Evolutionary conservation across 2,113 vertebrate species (phyloP).

Genomic region (Notarius quadriscutis): DNA sequence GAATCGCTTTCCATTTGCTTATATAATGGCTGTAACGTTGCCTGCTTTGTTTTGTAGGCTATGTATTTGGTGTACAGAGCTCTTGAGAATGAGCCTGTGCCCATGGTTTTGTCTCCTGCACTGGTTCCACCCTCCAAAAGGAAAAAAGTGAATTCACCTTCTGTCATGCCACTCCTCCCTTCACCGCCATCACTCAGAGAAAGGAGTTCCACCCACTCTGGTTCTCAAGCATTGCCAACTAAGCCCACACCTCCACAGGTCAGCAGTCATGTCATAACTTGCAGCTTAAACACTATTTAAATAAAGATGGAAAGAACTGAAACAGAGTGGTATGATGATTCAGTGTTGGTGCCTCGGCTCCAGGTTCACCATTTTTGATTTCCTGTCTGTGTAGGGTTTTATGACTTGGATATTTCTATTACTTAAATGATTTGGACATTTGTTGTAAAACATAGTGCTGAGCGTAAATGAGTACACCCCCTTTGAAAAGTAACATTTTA

Average conservation of each 20-base stretch:
- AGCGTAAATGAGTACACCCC: too few relatives aligned
- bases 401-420: not conserved
- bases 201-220: slow-evolving; percentile 75
- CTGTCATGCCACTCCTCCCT: slow-evolving; percentile 77
- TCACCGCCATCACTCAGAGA: slow-evolving; percentile 83
- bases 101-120: slow-evolving; percentile 89
- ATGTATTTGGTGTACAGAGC: slow-evolving; percentile 99
- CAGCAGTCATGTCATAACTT: not conserved
- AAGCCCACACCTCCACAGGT: slow-evolving; percentile 65
- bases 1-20: not conserved
- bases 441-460: not conserved
- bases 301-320: not conserved
- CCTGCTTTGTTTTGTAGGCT: slow-evolving; percentile 74
- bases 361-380: not conserved
- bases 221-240: slow-evolving; percentile 78
- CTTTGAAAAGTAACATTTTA: too few relatives aligned
- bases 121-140: slow-evolving; percentile 95
- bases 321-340: not conserved
- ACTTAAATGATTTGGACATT: not conserved
- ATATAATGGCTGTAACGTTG: not conserved
- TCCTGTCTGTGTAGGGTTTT: not conserved
- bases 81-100: slow-evolving; percentile 92
- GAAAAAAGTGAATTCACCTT: slow-evolving; percentile 80
- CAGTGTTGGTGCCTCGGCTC: not conserved
- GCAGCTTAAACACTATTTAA: not conserved